Evolutionary conservation across 2,113 vertebrate genomes (phyloP), one percentile per base, ranked within the genome.

Genomic region (Lipophrys pholis): DNA sequence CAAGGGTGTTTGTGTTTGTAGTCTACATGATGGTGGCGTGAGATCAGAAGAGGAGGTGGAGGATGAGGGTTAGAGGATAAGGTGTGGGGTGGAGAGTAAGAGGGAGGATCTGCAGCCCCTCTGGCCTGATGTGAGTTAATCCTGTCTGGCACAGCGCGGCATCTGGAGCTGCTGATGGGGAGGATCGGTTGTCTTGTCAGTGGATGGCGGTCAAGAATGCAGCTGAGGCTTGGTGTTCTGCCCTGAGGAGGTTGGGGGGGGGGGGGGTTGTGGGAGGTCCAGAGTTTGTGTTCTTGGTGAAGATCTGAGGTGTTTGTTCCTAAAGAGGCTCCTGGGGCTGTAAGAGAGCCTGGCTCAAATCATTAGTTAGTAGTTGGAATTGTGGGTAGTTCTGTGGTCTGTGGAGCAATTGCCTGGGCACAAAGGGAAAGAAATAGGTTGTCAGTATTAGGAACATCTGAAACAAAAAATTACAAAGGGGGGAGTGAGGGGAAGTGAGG

Each of bases 41-140:
- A 66, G 66, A 68, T 69, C 49, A 66, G 65, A 76, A 43, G 48
- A 61, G 50, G 52, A 51, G 67, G 66, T 52, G 58, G 61, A 46
- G 57, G 59, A 48, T 43, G 21, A 57, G 56, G 48, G 41, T 59
- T 55, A 41, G 48, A 64, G 53, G 55, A 69, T 69, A 42, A 64
- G 66, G 57, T 78, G 64, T 42, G 7, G 48, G 78, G 62, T 1
- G 55, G 61, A 83, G 55, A 63, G n/a, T 61, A 40, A 75, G 51
- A 81, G 46, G 48, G 58, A 72, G 54, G 72, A 83, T 82, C 67
- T 81, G 71, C 52, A 61, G 9, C 59, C 75, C 86, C 76, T 77
- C 70, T 70, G 86, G 87, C 69, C 50, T 42, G 42, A 75, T 80
- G 74, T 83, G 76, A 87, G 77, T 69, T 84, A 84, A 91, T 90